Percentiles rank a stretch among this genome's conserved stretches.
Evolutionary conservation across 2,888 invertebrate genomes (phyloP).

Genomic region (Automeris io): DNA sequence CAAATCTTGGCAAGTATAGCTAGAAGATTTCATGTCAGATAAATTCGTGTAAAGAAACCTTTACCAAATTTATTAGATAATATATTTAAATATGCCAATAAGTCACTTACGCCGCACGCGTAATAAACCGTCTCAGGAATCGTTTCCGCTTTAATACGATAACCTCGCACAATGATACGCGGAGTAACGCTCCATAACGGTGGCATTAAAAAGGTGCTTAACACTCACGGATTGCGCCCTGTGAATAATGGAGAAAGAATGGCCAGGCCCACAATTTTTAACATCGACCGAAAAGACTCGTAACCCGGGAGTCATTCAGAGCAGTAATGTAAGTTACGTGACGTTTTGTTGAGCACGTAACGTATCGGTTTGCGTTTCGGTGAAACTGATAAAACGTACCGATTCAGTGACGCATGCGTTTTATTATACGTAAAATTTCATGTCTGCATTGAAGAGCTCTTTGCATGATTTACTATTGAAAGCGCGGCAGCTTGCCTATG

Average conservation of each 20-base stretch:
- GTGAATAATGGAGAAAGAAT: slow-evolving; percentile 60
- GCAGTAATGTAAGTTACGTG: slow-evolving; percentile 50
- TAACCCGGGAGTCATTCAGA: slow-evolving; percentile 52
- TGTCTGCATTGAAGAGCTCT: slow-evolving; percentile 18
- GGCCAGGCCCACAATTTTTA: slow-evolving; percentile 49
- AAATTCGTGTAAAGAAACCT: too few relatives aligned
- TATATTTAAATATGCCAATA: not conserved
- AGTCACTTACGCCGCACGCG: not conserved
- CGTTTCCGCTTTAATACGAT: slow-evolving; percentile 25
- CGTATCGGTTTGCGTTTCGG: slow-evolving; percentile 22
- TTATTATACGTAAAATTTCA: slow-evolving; percentile 28
- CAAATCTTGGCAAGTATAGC: too few relatives aligned
- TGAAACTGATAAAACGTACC: slow-evolving; percentile 23
- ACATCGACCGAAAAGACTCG: slow-evolving; percentile 51
- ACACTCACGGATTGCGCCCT: slow-evolving; percentile 48
- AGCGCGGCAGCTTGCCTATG: not conserved
- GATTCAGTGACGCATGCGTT: slow-evolving; percentile 32
- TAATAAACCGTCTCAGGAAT: slow-evolving; percentile 1
- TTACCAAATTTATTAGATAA: not conserved
- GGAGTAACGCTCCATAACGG: slow-evolving; percentile 45
- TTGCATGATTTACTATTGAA: slow-evolving; percentile 21
- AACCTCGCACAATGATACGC: slow-evolving; percentile 46
- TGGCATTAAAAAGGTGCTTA: slow-evolving; percentile 52
- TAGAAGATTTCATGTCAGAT: too few relatives aligned
- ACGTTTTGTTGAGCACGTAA: slow-evolving; percentile 14